phyloP scores from a whole-genome alignment of 1,140 invertebrate species.

The Orchestia grillus region DNA sequence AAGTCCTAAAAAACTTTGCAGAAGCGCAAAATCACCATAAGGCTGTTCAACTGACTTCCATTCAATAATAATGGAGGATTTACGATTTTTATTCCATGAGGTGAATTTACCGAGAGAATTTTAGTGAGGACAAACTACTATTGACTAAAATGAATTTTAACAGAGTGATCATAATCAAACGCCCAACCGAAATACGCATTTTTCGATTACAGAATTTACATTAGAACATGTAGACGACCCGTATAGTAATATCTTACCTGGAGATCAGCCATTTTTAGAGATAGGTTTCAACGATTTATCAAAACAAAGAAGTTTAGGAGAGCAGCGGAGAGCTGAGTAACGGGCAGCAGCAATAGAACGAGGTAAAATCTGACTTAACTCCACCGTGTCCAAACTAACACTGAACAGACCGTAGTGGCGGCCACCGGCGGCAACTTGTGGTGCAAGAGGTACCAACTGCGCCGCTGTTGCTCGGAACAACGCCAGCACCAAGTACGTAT shows the following conservation, averaged over 20 bases:
- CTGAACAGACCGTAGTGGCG: neutral
- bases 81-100: neutral
- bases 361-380: neutral
- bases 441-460: neutral
- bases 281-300: neutral
- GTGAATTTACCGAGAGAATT: neutral
- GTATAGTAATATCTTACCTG: neutral
- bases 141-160: neutral
- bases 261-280: neutral
- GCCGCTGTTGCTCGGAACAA: conserved; percentile 4
- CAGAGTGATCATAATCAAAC: neutral
- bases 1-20: too few species aligned
- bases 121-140: neutral
- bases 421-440: neutral
- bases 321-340: neutral
- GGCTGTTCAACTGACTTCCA: too few species aligned
- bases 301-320: neutral
- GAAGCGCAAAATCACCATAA: too few species aligned
- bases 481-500: neutral
- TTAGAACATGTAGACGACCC: neutral
- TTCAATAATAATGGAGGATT: neutral
- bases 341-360: neutral
- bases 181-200: neutral
- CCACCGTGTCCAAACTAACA: neutral
- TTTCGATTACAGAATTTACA: neutral